Evolutionary conservation across 2,113 vertebrate genomes (phyloP).

Genomic region (Nipponia nippon): DNA sequence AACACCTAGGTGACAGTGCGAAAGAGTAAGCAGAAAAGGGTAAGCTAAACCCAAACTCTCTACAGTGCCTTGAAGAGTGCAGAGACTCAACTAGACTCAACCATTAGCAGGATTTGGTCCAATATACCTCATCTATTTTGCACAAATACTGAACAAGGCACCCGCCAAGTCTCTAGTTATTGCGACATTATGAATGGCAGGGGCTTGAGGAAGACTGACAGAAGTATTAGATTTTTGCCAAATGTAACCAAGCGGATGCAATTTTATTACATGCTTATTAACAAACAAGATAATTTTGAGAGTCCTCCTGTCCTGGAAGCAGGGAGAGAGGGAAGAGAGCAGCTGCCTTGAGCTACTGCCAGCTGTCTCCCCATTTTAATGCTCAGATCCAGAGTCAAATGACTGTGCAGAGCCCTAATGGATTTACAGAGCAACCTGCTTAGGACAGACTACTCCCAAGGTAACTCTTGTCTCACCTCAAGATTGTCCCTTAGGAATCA

Average conservation of each 20-base stretch:
- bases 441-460: background rate
- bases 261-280: conserved; percentile 24
- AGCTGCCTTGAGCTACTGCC: conserved; percentile 4
- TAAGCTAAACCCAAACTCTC: background rate
- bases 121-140: background rate
- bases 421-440: background rate
- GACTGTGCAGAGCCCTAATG: background rate
- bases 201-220: background rate
- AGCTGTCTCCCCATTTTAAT: background rate
- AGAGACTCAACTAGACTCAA: background rate
- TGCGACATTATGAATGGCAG: background rate
- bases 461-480: background rate
- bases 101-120: background rate
- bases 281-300: background rate
- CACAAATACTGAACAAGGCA: background rate
- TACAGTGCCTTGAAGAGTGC: background rate
- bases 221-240: background rate
- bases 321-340: background rate
- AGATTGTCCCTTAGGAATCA: background rate
- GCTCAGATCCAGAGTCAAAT: background rate
- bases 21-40: background rate
- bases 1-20: background rate
- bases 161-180: background rate
- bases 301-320: conserved; percentile 1
- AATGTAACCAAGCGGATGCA: background rate